phyloP scores from a whole-genome alignment of 2,797 vertebrate species.

The Liparis tanakae region DNA sequence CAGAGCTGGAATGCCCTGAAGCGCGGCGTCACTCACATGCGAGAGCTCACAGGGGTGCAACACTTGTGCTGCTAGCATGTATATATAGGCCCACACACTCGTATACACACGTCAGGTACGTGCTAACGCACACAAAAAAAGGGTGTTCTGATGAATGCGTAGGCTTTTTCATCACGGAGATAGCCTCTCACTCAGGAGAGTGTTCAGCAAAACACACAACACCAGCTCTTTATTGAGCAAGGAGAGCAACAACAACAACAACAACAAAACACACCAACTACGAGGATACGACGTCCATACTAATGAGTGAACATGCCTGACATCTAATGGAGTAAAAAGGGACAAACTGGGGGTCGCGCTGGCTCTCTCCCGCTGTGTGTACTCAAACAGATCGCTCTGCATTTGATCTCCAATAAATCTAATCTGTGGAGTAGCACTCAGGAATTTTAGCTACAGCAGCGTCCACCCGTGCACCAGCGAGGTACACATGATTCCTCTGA shows the following conservation, averaged over 20 bases:
- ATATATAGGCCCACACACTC: constrained; percentile 31
- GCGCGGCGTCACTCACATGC: constrained; percentile 80
- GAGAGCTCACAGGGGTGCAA: constrained; percentile 57
- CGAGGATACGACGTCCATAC: constrained; percentile 12
- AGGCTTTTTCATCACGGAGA: constrained; percentile 69
- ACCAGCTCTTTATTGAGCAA: constrained; percentile 54
- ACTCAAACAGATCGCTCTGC: constrained; percentile 41
- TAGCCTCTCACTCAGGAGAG: constrained; percentile 52
- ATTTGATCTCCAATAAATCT: constrained; percentile 56
- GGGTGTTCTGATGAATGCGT: constrained; percentile 70
- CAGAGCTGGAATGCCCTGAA: constrained; percentile 76
- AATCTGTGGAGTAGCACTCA: constrained; percentile 50
- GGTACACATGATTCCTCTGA: constrained; percentile 41
- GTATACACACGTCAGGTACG: constrained; percentile 32
- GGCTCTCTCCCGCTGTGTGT: constrained; percentile 36
- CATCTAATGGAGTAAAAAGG: neutral
- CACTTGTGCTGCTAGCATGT: constrained; percentile 36
- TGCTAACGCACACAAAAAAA: constrained; percentile 38
- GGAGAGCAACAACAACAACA: constrained; percentile 21
- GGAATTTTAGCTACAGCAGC: constrained; percentile 42
- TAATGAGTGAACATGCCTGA: constrained; percentile 21
- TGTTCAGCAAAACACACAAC: constrained; percentile 54
- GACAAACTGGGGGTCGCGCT: constrained; percentile 17
- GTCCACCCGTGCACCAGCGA: constrained; percentile 33
- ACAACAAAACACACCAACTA: constrained; percentile 24